Base-by-base conservation (phyloP, 1,140 invertebrate genomes). In the Scylla paramamosain region DNA sequence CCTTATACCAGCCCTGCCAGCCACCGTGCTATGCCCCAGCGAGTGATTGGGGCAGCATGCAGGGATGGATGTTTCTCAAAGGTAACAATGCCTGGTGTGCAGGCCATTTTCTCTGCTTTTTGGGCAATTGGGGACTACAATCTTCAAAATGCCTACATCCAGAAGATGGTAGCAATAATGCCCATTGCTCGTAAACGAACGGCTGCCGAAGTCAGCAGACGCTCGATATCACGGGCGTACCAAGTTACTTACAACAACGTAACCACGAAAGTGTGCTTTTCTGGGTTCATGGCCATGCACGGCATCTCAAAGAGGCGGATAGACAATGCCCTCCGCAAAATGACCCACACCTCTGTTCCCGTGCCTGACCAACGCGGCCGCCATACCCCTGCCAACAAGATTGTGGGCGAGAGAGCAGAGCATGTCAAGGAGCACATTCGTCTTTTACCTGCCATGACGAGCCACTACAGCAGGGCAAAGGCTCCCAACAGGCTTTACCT, bases 51-150 rank as follows among this genome's bases (percentile, higher is more conserved):
- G 10, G 14, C 84, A 16, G 10, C 84, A 86, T 86, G 14, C 31
- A 10, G 29, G 84, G 84, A 86, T 86, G 84, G 84, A 10, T 86
- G 84, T 29, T 86, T 86, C 29, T 16, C 20, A 14, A 86, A 29
- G 29, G 84, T 86, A 10, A 86, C 84, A 10, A 14, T 14, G 14
- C 20, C 14, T n/a, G 84, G 84, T 86, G 84, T 86, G 84, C 20
- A 86, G 10, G 28, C 84, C 10, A 86, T 86, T 29, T 86, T 86
- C 28, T n/a, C 20, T 16, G 84, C 84, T 20, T 86, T 86, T 29
- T 86, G 84, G 84, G 84, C 20, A 86, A 86, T 86, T 8, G 84
- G 84, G 10, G 84, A 86, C n/a, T n/a, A n/a, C n/a, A n/a, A n/a
- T n/a, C n/a, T n/a, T n/a, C n/a, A n/a, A n/a, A n/a, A n/a, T n/a